Percentiles rank a stretch among this genome's conserved stretches.
phyloP scores from a whole-genome alignment of 2,797 vertebrate species.

The Cheirogaleus major region DNA sequence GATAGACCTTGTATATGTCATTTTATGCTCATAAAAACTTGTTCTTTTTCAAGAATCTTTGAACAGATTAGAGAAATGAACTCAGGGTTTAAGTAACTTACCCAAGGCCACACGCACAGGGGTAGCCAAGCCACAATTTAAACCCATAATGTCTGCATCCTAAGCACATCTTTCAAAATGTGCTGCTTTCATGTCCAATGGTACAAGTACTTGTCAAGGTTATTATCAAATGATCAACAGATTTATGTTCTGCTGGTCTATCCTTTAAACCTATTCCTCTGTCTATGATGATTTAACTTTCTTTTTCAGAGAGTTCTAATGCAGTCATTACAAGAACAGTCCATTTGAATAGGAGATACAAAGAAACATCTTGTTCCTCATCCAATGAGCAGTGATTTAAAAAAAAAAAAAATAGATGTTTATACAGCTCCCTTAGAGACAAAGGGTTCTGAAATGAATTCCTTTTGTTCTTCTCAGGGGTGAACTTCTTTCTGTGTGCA shows the following conservation, averaged over 20 bases:
- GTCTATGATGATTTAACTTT: background rate
- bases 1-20: background rate
- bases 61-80: slow-evolving; percentile 7
- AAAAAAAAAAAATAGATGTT: background rate
- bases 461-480: background rate
- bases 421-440: background rate
- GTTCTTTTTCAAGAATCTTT: background rate
- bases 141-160: background rate
- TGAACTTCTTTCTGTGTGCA: background rate
- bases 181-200: background rate
- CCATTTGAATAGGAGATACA: background rate
- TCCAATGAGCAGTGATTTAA: background rate
- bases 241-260: background rate
- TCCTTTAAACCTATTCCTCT: background rate
- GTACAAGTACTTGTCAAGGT: background rate
- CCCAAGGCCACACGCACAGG: background rate
- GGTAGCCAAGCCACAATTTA: background rate
- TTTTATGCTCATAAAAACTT: background rate
- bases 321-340: background rate
- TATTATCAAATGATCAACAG: background rate
- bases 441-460: slow-evolving; percentile 11
- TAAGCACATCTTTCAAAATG: background rate
- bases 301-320: background rate
- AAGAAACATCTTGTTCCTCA: background rate
- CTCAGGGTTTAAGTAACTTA: background rate